Evolutionary conservation across 2,113 vertebrate species (phyloP).

Genomic region (Hiodon alosoides): DNA sequence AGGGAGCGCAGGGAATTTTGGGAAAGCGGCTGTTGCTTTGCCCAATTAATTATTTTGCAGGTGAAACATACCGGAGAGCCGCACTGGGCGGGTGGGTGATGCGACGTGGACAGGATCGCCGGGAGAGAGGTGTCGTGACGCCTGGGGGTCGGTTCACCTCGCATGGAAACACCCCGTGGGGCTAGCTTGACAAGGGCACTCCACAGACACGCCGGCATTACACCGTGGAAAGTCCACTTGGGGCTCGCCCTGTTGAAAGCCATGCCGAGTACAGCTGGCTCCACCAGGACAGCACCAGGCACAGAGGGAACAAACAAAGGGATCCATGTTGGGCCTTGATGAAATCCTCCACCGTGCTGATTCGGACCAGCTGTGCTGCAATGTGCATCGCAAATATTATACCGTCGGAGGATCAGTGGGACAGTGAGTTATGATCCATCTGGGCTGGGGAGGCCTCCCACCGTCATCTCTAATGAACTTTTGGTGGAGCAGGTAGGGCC

Average conservation of each 20-base stretch:
- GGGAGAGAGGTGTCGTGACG: background rate
- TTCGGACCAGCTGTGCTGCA: slow-evolving; percentile 59
- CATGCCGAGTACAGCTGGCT: slow-evolving; percentile 24
- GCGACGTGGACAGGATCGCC: background rate
- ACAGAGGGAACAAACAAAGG: slow-evolving; percentile 33
- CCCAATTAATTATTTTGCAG: slow-evolving; percentile 53
- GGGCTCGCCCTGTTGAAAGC: too few species aligned
- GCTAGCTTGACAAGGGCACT: background rate
- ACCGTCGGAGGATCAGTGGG: slow-evolving; percentile 30
- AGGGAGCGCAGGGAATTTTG: slow-evolving; percentile 26
- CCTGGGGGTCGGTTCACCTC: background rate
- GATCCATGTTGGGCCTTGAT: slow-evolving; percentile 51
- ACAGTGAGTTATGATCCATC: slow-evolving; percentile 54
- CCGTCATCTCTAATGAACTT: slow-evolving; percentile 49
- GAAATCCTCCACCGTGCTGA: slow-evolving; percentile 47
- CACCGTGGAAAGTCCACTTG: too few species aligned
- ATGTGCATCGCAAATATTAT: slow-evolving; percentile 31
- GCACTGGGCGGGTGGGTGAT: slow-evolving; percentile 16
- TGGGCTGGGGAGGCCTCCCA: slow-evolving; percentile 34
- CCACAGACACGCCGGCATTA: background rate
- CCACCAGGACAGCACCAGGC: slow-evolving; percentile 32
- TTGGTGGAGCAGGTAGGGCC: slow-evolving; percentile 39
- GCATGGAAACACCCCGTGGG: too few species aligned
- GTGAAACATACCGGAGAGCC: slow-evolving; percentile 37
- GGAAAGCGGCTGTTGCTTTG: slow-evolving; percentile 48